phyloP scores from a whole-genome alignment of 2,113 vertebrate genomes.

The Notarius quadriscutis region DNA sequence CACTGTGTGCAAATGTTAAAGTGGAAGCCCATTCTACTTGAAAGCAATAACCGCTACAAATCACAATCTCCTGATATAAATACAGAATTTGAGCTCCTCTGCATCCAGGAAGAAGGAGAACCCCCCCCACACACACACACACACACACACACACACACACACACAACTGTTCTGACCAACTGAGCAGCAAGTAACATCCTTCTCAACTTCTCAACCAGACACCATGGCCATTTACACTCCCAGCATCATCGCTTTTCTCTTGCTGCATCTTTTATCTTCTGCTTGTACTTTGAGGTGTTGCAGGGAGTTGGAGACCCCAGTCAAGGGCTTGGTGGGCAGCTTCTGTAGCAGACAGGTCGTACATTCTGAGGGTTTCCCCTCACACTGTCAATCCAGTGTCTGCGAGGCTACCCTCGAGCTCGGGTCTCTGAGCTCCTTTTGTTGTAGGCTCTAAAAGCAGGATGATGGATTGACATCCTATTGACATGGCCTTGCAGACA shows the following conservation, averaged over 20 bases:
- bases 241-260: neutral
- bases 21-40: neutral
- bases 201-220: neutral
- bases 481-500: too few relatives aligned
- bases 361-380: too few relatives aligned
- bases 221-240: neutral
- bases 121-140: neutral
- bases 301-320: too few relatives aligned
- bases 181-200: neutral
- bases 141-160: neutral
- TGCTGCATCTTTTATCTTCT: too few relatives aligned
- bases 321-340: too few relatives aligned
- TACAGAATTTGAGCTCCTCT: neutral
- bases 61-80: neutral
- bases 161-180: neutral
- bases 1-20: constrained; percentile 4
- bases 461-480: too few relatives aligned
- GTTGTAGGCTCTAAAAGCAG: too few relatives aligned
- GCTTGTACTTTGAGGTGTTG: too few relatives aligned
- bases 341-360: too few relatives aligned
- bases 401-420: too few relatives aligned
- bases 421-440: too few relatives aligned
- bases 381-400: too few relatives aligned
- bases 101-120: neutral
- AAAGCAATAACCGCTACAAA: neutral